Evolutionary conservation across 2,888 invertebrate genomes (phyloP), one percentile per base, ranked within the genome.

Genomic region (Belgica antarctica): DNA sequence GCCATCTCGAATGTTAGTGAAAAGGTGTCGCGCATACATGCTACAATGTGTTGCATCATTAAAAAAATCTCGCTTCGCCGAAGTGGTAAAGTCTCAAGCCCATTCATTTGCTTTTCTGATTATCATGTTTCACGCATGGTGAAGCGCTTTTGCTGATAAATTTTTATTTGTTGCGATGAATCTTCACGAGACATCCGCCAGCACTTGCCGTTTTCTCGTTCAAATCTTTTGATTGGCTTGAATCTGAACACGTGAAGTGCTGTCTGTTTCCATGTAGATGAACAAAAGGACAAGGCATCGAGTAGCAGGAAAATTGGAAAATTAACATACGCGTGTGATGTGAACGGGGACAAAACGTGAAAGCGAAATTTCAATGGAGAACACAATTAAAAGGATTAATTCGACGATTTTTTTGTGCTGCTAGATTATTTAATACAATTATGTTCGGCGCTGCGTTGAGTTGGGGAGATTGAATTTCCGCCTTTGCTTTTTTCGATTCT

Each of bases 361-460:
- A n/a, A n/a, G n/a, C 15, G 57, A 12, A 47, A 10, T 28, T 52
- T 52, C 52, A 22, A 8, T 8, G 10, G 27, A 31, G 17, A 46
- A 57, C 57, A 61, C 70, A 70, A 70, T 70, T 70, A 70, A 70
- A 70, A 61, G 70, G 70, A 70, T 70, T 70, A 41, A 15, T 15
- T 41, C 41, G 41, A n/a, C 41, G 41, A 52, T 57, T 57, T 34
- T 27, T 46, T 68, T 68, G 52, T 68, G 17, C 46, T 66, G 47
- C 59, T 69, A 36, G 69, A 69, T 69, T 69, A 69, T 69, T 69
- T 69, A 59, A 57, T 69, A 59, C 59, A 69, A 69, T 69, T 66
- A 66, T 66, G 7, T 25, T 47, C 19, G 27, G 7, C 24, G 10
- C 12, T 47, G 46, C 12, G 1, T 41, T 3, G 19, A n/a, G n/a